Evolutionary conservation across 1,140 invertebrate species (phyloP).

Genomic region (Harpegnathos saltator): DNA sequence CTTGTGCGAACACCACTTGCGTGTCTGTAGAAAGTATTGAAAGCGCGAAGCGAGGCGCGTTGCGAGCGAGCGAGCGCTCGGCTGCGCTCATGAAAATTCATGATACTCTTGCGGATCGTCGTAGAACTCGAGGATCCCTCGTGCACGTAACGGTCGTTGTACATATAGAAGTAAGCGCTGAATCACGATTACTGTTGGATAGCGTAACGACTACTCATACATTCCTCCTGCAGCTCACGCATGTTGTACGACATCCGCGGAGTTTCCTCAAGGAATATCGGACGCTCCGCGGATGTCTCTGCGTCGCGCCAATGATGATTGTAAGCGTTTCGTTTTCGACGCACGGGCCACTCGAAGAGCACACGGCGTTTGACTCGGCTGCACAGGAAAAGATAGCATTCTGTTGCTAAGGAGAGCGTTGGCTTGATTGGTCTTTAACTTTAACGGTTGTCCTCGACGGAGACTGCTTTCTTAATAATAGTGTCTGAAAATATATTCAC

Average conservation of each 20-base stretch:
- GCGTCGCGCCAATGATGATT: constrained; percentile 1
- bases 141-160: constrained; percentile 62
- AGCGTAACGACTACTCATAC: constrained; percentile 63
- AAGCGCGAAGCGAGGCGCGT: constrained; percentile 40
- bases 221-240: constrained; percentile 63
- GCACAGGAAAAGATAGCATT: too few species aligned
- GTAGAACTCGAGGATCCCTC: constrained; percentile 54
- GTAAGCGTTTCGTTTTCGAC: background rate
- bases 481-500: too few species aligned
- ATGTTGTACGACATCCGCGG: background rate
- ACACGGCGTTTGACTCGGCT: too few species aligned
- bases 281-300: constrained; percentile 2
- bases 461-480: too few species aligned
- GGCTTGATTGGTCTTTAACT: too few species aligned
- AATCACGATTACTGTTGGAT: constrained; percentile 63
- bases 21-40: constrained; percentile 64
- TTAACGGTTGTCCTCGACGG: too few species aligned
- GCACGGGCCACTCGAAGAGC: background rate
- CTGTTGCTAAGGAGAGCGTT: too few species aligned
- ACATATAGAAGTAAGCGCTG: constrained; percentile 60
- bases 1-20: constrained; percentile 25
- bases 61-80: constrained; percentile 54
- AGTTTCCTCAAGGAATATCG: background rate
- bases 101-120: constrained; percentile 33
- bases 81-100: constrained; percentile 24